Percentiles rank a stretch among this genome's conserved stretches.
phyloP scores from a whole-genome alignment of 2,797 vertebrate genomes.

The Aeoliscus strigatus region DNA sequence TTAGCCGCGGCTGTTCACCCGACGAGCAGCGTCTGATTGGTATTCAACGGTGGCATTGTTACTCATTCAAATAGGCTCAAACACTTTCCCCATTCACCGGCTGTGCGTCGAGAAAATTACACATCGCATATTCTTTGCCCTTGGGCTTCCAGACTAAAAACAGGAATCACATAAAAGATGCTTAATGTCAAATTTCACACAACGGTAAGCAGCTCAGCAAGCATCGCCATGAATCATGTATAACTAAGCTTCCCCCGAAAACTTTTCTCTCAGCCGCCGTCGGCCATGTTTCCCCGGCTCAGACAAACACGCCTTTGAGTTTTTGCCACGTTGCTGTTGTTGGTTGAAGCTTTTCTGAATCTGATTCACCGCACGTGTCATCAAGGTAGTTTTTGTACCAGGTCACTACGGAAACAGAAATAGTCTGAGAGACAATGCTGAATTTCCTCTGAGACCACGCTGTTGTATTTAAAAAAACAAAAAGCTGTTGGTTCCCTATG shows the following conservation, averaged over 20 bases:
- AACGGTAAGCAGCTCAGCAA: constrained; percentile 62
- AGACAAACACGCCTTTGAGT: too few species aligned
- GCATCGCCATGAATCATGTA: constrained; percentile 65
- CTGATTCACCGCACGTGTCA: too few species aligned
- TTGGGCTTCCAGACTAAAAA: constrained; percentile 57
- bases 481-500: too few species aligned
- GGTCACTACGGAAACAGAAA: too few species aligned
- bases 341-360: too few species aligned
- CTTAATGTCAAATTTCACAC: constrained; percentile 74
- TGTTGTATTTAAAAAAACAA: constrained; percentile 32
- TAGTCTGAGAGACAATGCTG: too few species aligned
- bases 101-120: constrained; percentile 55
- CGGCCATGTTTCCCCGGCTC: constrained; percentile 11
- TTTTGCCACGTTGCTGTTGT: too few species aligned
- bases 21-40: constrained; percentile 45
- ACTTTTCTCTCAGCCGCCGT: constrained; percentile 29
- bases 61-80: constrained; percentile 56
- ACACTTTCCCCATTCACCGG: too few species aligned
- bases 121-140: constrained; percentile 60
- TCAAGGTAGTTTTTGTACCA: too few species aligned
- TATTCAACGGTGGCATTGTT: constrained; percentile 49
- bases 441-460: constrained; percentile 22
- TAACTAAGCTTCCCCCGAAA: constrained; percentile 37
- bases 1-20: constrained; percentile 25
- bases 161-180: constrained; percentile 64